Conservation (phyloP, 2,797 vertebrate genomes). For the Apogon talboti region DNA sequence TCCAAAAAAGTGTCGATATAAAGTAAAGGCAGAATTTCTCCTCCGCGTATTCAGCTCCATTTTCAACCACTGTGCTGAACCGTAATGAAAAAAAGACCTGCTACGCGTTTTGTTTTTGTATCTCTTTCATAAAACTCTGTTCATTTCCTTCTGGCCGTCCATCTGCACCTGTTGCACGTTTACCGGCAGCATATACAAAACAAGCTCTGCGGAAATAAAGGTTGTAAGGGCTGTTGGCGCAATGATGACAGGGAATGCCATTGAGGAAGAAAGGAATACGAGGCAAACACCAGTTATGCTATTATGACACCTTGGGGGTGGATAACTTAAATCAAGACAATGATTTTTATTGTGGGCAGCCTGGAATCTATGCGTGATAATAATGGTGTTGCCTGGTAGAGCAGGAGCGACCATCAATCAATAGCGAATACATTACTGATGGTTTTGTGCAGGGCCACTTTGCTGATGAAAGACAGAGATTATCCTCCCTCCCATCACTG, state of each 20-base stretch:
- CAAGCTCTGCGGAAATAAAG: conserved; percentile 33
- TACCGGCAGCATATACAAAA: conserved; percentile 5
- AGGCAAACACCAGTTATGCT: conserved; percentile 69
- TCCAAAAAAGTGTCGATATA: too few species aligned
- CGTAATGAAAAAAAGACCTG: too few species aligned
- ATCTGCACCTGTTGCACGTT: conserved; percentile 63
- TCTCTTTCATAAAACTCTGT: background rate
- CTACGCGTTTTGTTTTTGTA: too few species aligned
- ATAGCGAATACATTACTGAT: conserved; percentile 83
- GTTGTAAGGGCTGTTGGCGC: conserved; percentile 28
- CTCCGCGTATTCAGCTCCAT: too few species aligned
- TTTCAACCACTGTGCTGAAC: too few species aligned
- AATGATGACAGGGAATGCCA: conserved; percentile 53
- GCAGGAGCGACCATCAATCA: conserved; percentile 83
- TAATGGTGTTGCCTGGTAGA: conserved; percentile 83
- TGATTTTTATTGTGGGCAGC: conserved; percentile 85
- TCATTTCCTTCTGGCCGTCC: background rate
- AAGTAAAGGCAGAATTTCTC: too few species aligned
- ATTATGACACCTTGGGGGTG: conserved; percentile 69
- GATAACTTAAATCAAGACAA: conserved; percentile 81
- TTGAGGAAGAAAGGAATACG: conserved; percentile 68
- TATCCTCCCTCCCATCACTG: conserved; percentile 76
- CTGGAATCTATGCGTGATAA: conserved; percentile 83
- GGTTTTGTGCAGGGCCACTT: conserved; percentile 84
- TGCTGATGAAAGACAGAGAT: conserved; percentile 86